Conservation (phyloP, 2,888 invertebrate species). For the Oxyteleia sp. region DNA sequence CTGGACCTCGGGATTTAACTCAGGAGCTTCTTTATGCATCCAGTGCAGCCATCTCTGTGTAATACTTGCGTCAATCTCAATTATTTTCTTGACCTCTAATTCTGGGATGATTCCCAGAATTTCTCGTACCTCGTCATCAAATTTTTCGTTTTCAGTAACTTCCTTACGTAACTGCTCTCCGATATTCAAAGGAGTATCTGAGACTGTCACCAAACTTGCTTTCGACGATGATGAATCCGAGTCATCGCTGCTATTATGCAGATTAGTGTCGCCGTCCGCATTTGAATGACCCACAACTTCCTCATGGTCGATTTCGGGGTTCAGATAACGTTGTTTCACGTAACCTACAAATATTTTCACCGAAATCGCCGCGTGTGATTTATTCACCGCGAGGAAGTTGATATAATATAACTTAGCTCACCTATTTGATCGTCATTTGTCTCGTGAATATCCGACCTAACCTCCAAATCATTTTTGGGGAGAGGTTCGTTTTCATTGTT, state of each 20-base stretch:
- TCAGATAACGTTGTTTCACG: neutral
- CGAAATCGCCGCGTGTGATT: conserved; percentile 5
- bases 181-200: neutral
- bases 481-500: neutral
- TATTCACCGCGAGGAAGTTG: conserved; percentile 12
- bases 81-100: neutral
- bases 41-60: conserved; percentile 27
- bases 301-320: neutral
- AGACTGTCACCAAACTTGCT: neutral
- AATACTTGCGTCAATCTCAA: neutral
- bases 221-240: neutral
- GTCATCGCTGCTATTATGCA: neutral
- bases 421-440: neutral
- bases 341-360: neutral
- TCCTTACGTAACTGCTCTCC: no score
- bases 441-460: neutral
- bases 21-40: conserved; percentile 32
- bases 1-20: conserved; percentile 10
- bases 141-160: neutral
- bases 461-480: neutral
- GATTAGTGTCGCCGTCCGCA: neutral
- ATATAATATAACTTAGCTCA: neutral
- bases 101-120: conserved; percentile 16
- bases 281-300: conserved; percentile 12
- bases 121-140: neutral